A percentile compares a stretch with the other conserved stretches of the same genome.
Conservation (phyloP, 2,797 vertebrate genomes). For the Anabacerthia variegaticeps region DNA sequence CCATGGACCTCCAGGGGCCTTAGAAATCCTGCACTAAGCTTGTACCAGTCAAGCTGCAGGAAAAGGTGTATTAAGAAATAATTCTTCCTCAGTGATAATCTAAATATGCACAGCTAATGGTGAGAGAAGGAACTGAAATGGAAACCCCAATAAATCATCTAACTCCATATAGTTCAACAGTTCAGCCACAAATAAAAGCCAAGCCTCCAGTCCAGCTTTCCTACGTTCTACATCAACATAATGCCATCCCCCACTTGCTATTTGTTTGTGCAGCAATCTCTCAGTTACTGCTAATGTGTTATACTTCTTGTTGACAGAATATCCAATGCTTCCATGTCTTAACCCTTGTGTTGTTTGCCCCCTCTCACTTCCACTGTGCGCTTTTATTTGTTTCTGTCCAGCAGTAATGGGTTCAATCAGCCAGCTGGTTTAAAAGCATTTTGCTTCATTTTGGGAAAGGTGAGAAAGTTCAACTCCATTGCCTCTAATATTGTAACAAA, state of each 20-base stretch:
- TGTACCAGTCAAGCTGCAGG: neutral
- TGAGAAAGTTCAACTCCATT: neutral
- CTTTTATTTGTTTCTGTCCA: neutral
- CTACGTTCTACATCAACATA: neutral
- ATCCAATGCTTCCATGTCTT: neutral
- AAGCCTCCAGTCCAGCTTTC: neutral
- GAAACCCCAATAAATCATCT: neutral
- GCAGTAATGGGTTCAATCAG: neutral
- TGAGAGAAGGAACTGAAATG: neutral
- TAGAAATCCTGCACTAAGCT: neutral
- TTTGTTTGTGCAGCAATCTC: neutral
- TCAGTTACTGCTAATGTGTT: rapidly evolving
- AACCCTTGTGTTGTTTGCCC: neutral
- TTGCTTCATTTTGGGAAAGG: neutral
- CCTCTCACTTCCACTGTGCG: neutral
- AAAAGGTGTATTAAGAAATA: neutral
- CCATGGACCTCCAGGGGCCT: neutral
- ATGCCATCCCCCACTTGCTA: neutral
- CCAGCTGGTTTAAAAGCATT: neutral
- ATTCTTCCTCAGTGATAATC: neutral
- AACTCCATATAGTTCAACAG: neutral
- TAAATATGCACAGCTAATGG: rapidly evolving
- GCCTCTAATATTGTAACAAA: neutral
- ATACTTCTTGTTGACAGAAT: neutral
- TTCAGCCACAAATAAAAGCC: neutral